Percentiles rank a stretch among this genome's conserved stretches.
Evolutionary conservation across 1,140 invertebrate species (phyloP).

Genomic region (Caenorhabditis remanei): DNA sequence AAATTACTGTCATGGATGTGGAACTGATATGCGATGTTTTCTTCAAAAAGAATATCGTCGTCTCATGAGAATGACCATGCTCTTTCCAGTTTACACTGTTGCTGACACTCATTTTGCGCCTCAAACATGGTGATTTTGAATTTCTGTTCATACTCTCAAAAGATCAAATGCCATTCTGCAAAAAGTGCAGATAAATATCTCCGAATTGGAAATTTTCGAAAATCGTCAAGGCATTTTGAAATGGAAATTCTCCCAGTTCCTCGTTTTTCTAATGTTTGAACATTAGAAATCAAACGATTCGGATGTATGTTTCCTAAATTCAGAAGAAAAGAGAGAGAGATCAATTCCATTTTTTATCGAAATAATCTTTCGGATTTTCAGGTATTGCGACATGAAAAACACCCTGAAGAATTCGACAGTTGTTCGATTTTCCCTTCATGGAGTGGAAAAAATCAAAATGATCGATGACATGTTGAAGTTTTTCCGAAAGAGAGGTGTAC

Average conservation of each 20-base stretch:
- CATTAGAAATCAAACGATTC: background rate
- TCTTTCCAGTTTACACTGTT: background rate
- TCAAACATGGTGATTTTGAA: constrained; percentile 10
- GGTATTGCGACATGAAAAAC: constrained; percentile 24
- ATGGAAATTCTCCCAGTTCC: no score
- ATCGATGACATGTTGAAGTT: background rate
- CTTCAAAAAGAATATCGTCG: constrained; percentile 4
- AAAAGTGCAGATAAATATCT: background rate
- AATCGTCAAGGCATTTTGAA: no score
- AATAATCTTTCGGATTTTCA: background rate
- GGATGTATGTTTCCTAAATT: background rate
- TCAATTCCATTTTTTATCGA: background rate
- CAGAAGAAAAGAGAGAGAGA: no score
- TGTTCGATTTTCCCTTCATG: background rate
- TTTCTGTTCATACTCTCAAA: background rate
- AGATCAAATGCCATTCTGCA: background rate
- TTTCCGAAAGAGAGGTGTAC: background rate
- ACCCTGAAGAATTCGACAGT: background rate
- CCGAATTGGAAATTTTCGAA: background rate
- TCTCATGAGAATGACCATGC: constrained; percentile 3
- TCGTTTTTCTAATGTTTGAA: background rate
- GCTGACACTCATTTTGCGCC: constrained; percentile 4
- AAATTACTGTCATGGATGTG: background rate
- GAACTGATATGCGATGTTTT: constrained; percentile 11
- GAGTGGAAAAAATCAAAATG: constrained; percentile 3